Evolutionary conservation across 2,113 vertebrate species (phyloP).

Genomic region (Ceyx margarethae): DNA sequence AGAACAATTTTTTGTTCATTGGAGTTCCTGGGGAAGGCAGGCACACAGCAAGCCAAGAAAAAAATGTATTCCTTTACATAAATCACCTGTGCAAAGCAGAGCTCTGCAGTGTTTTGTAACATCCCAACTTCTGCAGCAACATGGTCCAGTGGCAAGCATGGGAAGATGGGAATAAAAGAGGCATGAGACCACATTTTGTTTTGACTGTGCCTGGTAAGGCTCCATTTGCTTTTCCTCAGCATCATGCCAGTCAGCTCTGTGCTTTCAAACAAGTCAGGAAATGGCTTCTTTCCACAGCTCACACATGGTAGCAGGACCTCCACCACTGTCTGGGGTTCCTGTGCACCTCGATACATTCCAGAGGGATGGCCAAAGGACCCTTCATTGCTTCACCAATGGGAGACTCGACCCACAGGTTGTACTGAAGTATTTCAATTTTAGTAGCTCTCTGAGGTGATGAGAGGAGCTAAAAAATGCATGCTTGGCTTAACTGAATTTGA

Average conservation of each 20-base stretch:
- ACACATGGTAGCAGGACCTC: rapidly evolving
- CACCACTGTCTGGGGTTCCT: rapidly evolving
- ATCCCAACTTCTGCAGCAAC: background rate
- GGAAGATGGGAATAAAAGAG: background rate
- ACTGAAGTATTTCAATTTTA: background rate
- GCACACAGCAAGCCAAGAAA: background rate
- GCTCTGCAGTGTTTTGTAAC: background rate
- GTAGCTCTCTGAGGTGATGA: background rate
- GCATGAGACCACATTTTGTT: background rate
- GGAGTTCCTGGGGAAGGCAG: background rate
- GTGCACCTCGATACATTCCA: rapidly evolving
- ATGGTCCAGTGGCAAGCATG: rapidly evolving
- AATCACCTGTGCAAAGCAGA: background rate
- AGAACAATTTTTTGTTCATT: background rate
- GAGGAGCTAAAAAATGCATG: background rate
- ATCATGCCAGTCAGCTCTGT: rapidly evolving
- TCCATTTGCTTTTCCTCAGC: background rate
- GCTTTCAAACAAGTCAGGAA: background rate
- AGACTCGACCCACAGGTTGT: background rate
- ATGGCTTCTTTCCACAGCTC: background rate
- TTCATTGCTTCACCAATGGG: rapidly evolving
- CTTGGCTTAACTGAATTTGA: background rate
- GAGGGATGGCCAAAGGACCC: rapidly evolving
- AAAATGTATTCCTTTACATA: background rate
- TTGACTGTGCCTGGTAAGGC: background rate